Conservation (phyloP, 2,797 vertebrate genomes). For the Mus minutoides region DNA sequence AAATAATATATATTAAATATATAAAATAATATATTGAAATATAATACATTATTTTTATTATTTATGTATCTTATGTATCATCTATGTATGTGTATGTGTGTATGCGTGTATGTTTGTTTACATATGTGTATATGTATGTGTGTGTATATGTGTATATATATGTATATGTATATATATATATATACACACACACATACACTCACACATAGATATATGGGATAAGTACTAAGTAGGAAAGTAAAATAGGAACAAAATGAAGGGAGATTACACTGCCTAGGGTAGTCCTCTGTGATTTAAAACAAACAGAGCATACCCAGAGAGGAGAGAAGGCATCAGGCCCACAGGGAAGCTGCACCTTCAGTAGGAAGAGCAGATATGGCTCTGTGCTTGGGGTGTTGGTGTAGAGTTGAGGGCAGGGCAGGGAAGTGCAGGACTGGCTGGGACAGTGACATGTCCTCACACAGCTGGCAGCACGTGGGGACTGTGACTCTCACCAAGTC, state of each 20-base stretch:
- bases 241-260: background rate
- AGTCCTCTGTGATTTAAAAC: background rate
- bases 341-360: background rate
- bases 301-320: background rate
- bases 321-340: background rate
- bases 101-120: background rate
- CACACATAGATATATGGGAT: background rate
- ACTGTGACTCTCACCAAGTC: background rate
- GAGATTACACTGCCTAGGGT: background rate
- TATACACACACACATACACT: background rate
- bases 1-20: background rate
- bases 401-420: background rate
- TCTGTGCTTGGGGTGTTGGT: background rate
- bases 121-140: background rate
- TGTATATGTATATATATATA: too few relatives aligned
- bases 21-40: background rate
- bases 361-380: background rate
- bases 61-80: background rate
- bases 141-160: too few relatives aligned
- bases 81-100: background rate
- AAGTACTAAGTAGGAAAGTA: background rate
- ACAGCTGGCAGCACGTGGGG: rapidly evolving
- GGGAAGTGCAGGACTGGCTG: background rate
- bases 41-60: background rate
- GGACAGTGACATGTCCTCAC: background rate